These are phyloP conservation scores for Chitala chitala DNA, from an alignment of 2,113 vertebrate genomes.

Conservation along the genomic window DNA sequence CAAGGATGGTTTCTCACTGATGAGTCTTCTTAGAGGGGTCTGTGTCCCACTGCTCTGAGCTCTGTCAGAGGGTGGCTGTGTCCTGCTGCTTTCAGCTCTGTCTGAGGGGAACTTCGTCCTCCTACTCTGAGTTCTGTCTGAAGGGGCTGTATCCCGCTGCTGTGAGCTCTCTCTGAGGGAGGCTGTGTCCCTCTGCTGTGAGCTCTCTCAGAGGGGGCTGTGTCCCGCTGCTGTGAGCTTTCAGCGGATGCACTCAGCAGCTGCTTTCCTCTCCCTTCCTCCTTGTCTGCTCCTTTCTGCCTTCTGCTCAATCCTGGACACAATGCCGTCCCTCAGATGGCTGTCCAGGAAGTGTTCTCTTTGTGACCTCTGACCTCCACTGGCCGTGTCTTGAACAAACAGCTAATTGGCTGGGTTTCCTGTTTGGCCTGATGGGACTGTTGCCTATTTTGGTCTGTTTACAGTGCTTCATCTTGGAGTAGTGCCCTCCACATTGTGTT, in stretches of 20 bases:
- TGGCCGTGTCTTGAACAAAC: conserved; percentile 63
- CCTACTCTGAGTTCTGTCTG: no score
- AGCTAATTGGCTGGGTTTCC: conserved; percentile 72
- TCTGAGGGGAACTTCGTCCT: no score
- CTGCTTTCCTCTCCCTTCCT: conserved; percentile 24
- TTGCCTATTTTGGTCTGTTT: conserved; percentile 68
- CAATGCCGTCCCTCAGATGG: conserved; percentile 44
- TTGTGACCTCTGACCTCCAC: conserved; percentile 56
- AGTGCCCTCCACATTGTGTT: conserved; percentile 49
- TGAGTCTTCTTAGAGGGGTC: no score
- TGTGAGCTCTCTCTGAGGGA: not conserved
- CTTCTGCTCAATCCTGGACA: conserved; percentile 47
- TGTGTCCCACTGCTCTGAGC: no score
- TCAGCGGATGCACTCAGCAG: conserved; percentile 14
- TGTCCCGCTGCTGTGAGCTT: not conserved
- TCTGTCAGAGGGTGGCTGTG: no score
- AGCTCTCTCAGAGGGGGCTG: not conserved
- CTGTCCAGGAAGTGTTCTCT: conserved; percentile 66
- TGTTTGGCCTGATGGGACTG: conserved; percentile 69
- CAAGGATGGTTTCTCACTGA: no score
- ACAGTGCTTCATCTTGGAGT: conserved; percentile 44
- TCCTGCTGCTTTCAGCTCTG: no score
- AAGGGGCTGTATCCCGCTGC: no score
- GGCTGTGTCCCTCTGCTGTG: not conserved
- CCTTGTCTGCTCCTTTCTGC: conserved; percentile 14